A percentile compares a stretch with the other conserved stretches of the same genome.
Evolutionary conservation across 2,113 vertebrate species (phyloP).

Genomic region (Ophiodon elongatus): DNA sequence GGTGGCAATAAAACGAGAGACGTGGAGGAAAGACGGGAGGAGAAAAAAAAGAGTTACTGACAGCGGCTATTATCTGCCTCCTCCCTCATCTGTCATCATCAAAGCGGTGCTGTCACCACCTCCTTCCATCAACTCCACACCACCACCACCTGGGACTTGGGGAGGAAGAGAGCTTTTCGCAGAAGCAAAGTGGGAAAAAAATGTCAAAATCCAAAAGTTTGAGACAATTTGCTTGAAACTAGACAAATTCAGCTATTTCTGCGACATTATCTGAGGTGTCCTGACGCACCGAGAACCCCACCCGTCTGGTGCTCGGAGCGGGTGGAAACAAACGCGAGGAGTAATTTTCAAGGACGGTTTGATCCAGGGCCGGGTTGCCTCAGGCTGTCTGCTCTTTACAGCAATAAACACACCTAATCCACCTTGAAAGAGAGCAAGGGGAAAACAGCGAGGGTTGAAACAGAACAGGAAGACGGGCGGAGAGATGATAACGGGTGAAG

Average conservation of each 20-base stretch:
- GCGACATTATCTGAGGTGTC: not conserved
- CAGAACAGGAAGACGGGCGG: not conserved
- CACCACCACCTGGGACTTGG: constrained; percentile 30
- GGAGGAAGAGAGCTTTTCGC: not conserved
- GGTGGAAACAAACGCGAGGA: constrained; percentile 12
- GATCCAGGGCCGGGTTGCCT: constrained; percentile 15
- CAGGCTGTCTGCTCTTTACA: constrained; percentile 16
- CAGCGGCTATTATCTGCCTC: constrained; percentile 61
- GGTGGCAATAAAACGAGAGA: constrained; percentile 40
- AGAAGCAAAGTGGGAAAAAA: not conserved
- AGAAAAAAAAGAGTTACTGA: constrained; percentile 41
- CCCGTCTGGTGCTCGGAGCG: not conserved
- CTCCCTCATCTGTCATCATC: constrained; percentile 64
- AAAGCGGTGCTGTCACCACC: constrained; percentile 50
- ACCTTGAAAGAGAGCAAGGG: constrained; percentile 26
- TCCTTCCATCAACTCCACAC: constrained; percentile 38
- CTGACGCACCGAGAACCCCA: not conserved
- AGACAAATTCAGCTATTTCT: not conserved
- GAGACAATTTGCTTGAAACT: not conserved
- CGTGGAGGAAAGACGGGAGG: not conserved
- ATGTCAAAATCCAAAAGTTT: not conserved
- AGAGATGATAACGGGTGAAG: constrained; percentile 6
- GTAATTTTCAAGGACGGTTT: constrained; percentile 17
- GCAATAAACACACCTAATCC: constrained; percentile 32
- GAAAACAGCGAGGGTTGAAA: constrained; percentile 12